Percentiles rank a stretch among this genome's conserved stretches.
phyloP scores from a whole-genome alignment of 2,797 vertebrate genomes.

The Eospalax fontanierii region DNA sequence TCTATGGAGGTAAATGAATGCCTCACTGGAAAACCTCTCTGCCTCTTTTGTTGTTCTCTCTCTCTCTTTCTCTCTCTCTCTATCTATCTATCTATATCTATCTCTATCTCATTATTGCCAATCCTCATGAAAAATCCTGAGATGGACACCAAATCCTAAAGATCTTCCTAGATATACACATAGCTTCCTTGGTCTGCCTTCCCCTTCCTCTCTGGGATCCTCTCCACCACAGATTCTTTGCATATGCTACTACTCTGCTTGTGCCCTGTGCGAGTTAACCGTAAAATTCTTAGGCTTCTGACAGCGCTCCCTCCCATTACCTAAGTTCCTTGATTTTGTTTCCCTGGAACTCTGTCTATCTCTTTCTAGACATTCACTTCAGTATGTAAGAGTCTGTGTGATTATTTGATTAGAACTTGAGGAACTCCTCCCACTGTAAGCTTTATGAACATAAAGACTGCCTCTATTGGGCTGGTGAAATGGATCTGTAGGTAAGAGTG shows the following conservation, averaged over 20 bases:
- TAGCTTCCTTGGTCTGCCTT: not conserved
- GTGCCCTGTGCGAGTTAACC: not conserved
- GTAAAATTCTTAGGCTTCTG: not conserved
- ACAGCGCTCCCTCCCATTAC: not conserved
- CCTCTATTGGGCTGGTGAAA: not conserved
- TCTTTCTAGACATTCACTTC: not conserved
- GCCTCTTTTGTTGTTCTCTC: not conserved
- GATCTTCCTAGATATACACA: not conserved
- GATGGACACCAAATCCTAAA: not conserved
- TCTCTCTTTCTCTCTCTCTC: not conserved
- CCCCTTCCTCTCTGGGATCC: not conserved
- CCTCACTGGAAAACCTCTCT: not conserved
- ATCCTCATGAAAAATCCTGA: not conserved
- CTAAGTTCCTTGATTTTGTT: not conserved
- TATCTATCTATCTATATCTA: not conserved
- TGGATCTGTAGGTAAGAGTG: not conserved
- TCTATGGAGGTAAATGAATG: not conserved
- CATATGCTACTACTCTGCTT: not conserved
- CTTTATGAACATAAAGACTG: not conserved
- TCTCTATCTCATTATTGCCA: no score
- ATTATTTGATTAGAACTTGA: not conserved
- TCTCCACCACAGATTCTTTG: not conserved
- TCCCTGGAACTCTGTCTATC: not conserved
- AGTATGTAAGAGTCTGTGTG: not conserved
- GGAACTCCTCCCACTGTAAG: not conserved